Percentiles rank a stretch among this genome's conserved stretches.
Conservation (phyloP, 2,888 invertebrate species). For the Cyclophora punctaria region DNA sequence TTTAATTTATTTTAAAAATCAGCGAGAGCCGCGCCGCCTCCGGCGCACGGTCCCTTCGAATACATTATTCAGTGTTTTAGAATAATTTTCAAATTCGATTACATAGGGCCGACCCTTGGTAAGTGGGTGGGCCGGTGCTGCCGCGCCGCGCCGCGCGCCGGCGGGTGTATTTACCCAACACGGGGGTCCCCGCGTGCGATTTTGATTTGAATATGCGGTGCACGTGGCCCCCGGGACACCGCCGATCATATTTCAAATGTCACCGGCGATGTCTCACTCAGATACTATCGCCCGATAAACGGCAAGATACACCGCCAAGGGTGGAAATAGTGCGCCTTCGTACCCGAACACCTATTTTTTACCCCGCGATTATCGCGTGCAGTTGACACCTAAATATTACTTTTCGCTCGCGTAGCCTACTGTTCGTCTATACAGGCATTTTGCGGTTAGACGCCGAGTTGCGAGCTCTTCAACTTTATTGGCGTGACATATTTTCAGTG, state of each 20-base stretch:
- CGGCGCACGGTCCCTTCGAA: constrained; percentile 65
- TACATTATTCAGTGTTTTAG: constrained; percentile 77
- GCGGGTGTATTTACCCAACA: constrained; percentile 76
- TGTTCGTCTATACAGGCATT: constrained; percentile 47
- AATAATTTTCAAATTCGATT: constrained; percentile 77
- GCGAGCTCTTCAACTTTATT: constrained; percentile 60
- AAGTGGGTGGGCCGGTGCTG: constrained; percentile 66
- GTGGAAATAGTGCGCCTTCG: constrained; percentile 58
- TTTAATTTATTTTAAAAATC: constrained; percentile 76
- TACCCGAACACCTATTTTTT: constrained; percentile 59
- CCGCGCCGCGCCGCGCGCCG: constrained; percentile 29
- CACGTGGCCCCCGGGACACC: constrained; percentile 70
- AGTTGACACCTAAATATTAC: constrained; percentile 74
- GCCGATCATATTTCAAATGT: constrained; percentile 75
- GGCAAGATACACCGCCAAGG: constrained; percentile 60
- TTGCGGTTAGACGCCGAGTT: constrained; percentile 43
- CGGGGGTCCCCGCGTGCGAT: constrained; percentile 71
- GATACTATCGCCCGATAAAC: constrained; percentile 73
- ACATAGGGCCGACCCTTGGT: constrained; percentile 74
- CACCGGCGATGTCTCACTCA: constrained; percentile 74
- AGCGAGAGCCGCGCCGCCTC: constrained; percentile 59
- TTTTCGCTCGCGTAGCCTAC: constrained; percentile 46
- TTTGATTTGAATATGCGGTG: constrained; percentile 73
- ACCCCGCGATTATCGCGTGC: constrained; percentile 71
- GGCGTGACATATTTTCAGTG: constrained; percentile 46